phyloP scores from a whole-genome alignment of 1,140 invertebrate genomes.

The Diprion similis region DNA sequence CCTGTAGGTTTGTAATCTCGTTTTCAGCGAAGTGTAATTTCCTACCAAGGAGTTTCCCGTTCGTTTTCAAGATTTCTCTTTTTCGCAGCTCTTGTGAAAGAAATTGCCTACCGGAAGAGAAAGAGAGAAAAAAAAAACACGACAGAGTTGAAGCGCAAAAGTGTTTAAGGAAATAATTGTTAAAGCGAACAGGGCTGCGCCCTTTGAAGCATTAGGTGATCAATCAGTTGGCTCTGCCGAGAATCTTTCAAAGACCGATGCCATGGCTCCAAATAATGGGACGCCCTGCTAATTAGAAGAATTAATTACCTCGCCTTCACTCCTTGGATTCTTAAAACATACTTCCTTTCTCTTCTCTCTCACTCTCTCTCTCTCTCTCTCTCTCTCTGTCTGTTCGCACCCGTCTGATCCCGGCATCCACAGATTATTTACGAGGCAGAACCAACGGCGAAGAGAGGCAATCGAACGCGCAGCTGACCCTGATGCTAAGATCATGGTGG shows the following conservation, averaged over 20 bases:
- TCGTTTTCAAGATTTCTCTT: no score
- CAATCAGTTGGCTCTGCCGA: not conserved
- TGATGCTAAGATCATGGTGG: no score
- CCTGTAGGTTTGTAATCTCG: no score
- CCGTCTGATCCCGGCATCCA: not conserved
- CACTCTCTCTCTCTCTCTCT: not conserved
- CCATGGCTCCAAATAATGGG: not conserved
- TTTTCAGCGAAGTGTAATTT: no score
- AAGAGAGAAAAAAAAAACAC: not conserved
- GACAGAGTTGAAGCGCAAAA: not conserved
- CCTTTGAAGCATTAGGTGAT: not conserved
- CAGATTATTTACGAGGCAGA: not conserved
- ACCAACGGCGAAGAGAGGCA: not conserved
- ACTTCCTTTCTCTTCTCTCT: not conserved
- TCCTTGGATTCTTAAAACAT: not conserved
- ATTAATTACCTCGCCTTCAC: not conserved
- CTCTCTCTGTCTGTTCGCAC: not conserved
- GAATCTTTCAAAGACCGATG: not conserved
- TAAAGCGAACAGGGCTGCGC: not conserved
- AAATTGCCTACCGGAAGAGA: no score
- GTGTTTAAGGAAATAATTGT: not conserved
- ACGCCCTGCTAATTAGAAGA: conserved; percentile 3
- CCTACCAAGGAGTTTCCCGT: no score
- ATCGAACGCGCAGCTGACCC: not conserved
- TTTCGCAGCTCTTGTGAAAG: no score